Percentiles rank a stretch among this genome's conserved stretches.
Conservation (phyloP, 2,888 invertebrate species). For the Ormyrus pomaceus region DNA sequence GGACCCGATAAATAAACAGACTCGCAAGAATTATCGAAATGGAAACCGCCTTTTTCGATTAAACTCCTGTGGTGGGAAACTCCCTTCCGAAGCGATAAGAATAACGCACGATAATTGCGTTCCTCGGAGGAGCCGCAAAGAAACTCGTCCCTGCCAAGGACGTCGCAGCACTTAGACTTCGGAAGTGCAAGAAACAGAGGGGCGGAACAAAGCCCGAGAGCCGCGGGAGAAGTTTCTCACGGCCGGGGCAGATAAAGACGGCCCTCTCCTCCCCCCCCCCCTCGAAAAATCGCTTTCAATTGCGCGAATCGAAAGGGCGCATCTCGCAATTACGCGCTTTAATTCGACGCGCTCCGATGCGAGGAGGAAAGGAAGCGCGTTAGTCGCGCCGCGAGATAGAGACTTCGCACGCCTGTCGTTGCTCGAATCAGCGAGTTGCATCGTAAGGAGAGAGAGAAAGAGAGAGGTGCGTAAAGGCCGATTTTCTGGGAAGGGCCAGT, state of each 20-base stretch:
- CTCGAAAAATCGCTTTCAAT: conserved; percentile 50
- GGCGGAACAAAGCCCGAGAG: neutral
- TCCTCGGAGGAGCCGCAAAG: neutral
- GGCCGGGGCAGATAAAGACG: conserved; percentile 12
- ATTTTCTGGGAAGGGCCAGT: neutral
- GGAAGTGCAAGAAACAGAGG: neutral
- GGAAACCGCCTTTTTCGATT: too few species aligned
- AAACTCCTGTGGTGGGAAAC: too few species aligned
- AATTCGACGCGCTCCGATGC: conserved; percentile 47
- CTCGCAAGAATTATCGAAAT: too few species aligned
- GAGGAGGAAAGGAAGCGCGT: neutral
- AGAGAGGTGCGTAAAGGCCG: neutral
- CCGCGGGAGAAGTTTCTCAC: conserved; percentile 32
- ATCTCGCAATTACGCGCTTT: conserved; percentile 53
- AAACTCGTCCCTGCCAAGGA: conserved; percentile 31
- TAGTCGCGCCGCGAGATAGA: conserved; percentile 16
- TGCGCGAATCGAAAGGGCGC: conserved; percentile 47
- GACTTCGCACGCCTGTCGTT: conserved; percentile 7
- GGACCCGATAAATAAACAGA: too few species aligned
- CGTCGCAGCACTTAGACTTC: neutral
- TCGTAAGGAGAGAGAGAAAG: neutral
- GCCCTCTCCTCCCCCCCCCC: neutral
- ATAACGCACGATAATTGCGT: too few species aligned
- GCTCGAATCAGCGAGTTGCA: too few species aligned
- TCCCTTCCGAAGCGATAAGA: too few species aligned